phyloP scores from a whole-genome alignment of 2,797 vertebrate species.

The Poecilia picta region DNA sequence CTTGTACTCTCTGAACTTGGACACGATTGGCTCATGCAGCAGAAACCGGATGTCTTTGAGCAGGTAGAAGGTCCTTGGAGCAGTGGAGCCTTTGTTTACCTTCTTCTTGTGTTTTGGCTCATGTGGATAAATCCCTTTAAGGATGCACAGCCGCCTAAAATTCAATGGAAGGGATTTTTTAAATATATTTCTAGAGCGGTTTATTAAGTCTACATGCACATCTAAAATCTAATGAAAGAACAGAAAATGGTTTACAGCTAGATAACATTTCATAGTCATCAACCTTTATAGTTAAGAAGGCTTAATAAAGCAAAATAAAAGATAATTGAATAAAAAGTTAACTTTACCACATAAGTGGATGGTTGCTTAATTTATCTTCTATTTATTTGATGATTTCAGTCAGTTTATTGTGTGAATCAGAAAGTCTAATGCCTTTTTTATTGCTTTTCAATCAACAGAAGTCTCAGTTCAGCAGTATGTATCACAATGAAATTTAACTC shows the following conservation, averaged over 20 bases:
- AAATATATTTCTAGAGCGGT: not conserved
- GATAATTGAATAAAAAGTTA: not conserved
- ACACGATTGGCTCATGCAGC: conserved; percentile 92
- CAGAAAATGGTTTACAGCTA: not conserved
- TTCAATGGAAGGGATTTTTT: not conserved
- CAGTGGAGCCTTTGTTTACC: conserved; percentile 95
- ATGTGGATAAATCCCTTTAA: conserved; percentile 97
- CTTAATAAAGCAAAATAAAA: not conserved
- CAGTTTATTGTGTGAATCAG: not conserved
- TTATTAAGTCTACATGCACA: not conserved
- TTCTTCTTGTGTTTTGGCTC: conserved; percentile 99
- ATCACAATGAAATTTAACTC: not conserved
- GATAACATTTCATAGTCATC: not conserved
- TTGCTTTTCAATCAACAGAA: not conserved
- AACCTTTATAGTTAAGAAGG: not conserved
- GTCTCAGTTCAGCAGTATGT: not conserved
- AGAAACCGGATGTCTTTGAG: conserved; percentile 97
- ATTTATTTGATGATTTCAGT: not conserved
- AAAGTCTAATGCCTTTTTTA: not conserved
- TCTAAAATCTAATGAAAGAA: not conserved
- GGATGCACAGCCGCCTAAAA: conserved; percentile 91
- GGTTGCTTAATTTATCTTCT: not conserved
- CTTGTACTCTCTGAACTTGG: conserved; percentile 95
- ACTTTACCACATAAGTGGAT: not conserved
- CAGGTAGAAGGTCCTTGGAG: conserved; percentile 92